Evolutionary conservation across 2,888 invertebrate genomes (phyloP), one percentile per base, ranked within the genome.

Genomic region (Athalia cordata): DNA sequence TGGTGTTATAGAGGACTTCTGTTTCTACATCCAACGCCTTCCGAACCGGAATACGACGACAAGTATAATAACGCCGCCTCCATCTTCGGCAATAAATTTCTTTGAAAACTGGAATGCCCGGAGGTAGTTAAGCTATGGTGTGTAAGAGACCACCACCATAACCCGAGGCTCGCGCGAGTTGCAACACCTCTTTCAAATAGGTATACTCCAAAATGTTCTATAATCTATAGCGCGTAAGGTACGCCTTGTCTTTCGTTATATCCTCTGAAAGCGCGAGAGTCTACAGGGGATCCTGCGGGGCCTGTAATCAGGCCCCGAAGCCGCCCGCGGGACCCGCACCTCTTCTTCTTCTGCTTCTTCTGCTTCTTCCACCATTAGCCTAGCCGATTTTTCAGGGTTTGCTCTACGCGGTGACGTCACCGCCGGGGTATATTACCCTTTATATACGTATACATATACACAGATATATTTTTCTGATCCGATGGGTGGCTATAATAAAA

Each of bases 231-330:
- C 75, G 75, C 75, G 62, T 29, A 29, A 29, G 62, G 75, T 75
- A 75, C 64, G 64, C 72, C 72, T 59, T 61, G 64, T 75, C 75
- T 64, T 61, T 61, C 75, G 75, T 75, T 75, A 75, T 75, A 75
- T 62, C 15, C 50, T n/a, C 75, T 64, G 50, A 15, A 75, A 15
- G 62, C 61, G 87, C 87, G 87, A 88, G 89, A 89, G 88, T 88
- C 86, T 88, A 87, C 87, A 85, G 85, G 62, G 88, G 81, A 87
- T 86, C 84, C 83, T 29, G 29, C 86, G 88, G 85, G 87, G 86
- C 89, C 90, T 90, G 89, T 90, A 90, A 90, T 90, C 90, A 90
- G 89, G 86, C 86, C 86, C 84, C 78, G 52, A 43, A 85, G 87
- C 87, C 87, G 87, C 87, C 86, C 81, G 82, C 80, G 57, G 83